These are phyloP conservation scores for Clarias fuscus DNA, from an alignment of 2,797 vertebrate genomes.

Conservation along the genomic window DNA sequence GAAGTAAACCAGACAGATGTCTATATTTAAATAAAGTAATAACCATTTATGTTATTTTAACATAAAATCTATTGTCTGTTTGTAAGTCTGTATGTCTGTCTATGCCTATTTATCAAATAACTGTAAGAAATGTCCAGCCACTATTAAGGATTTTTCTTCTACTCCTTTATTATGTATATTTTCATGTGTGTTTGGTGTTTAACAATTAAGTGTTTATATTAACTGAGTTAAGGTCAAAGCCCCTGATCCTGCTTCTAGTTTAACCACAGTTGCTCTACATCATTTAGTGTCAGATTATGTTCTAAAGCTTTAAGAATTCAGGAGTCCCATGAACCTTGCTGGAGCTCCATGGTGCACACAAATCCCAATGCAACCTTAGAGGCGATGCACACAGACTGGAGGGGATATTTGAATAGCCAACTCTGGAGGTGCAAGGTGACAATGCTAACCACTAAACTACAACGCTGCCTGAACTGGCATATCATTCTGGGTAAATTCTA, in stretches of 20 bases:
- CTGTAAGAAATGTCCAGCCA: no score
- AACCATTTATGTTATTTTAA: background rate
- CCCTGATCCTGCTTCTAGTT: background rate
- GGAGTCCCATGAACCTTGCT: background rate
- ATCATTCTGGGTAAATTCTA: background rate
- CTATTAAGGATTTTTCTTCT: background rate
- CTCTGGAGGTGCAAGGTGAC: no score
- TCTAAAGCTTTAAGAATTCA: background rate
- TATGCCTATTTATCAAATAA: background rate
- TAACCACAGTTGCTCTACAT: background rate
- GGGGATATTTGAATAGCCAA: no score
- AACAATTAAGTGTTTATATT: background rate
- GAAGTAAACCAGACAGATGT: background rate
- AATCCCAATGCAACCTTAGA: background rate
- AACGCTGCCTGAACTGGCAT: background rate
- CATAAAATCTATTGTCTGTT: background rate
- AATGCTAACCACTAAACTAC: no score
- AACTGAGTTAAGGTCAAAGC: background rate
- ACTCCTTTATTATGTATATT: background rate
- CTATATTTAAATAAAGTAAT: conserved; percentile 12
- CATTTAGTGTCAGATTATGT: background rate
- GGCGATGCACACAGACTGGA: background rate
- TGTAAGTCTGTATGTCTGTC: background rate
- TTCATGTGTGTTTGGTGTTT: background rate
- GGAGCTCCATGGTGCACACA: background rate